These are phyloP conservation scores for Cyclophora albipunctata DNA, from an alignment of 2,888 invertebrate genomes.

Conservation along the genomic window DNA sequence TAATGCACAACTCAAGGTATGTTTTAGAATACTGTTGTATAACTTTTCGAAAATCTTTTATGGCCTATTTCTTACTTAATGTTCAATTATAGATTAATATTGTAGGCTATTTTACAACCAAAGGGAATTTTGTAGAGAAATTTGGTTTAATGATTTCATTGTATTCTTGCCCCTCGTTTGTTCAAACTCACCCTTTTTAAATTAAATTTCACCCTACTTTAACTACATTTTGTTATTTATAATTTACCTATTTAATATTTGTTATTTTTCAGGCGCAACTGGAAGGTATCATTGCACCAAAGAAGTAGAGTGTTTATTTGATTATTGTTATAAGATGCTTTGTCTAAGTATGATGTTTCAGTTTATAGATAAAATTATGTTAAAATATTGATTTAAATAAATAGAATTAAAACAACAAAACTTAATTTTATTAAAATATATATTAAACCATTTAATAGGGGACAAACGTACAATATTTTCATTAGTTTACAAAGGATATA, in stretches of 20 bases:
- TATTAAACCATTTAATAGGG: constrained; percentile 74
- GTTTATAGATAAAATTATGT: constrained; percentile 18
- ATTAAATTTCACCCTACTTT: too few relatives aligned
- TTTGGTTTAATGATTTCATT: too few relatives aligned
- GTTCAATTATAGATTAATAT: too few relatives aligned
- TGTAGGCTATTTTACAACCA: too few relatives aligned
- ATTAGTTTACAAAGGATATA: constrained; percentile 69
- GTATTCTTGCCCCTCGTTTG: too few relatives aligned
- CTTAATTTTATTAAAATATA: constrained; percentile 71
- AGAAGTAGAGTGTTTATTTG: constrained; percentile 78
- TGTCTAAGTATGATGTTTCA: constrained; percentile 19
- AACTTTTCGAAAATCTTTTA: too few relatives aligned
- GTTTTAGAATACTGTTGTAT: neutral
- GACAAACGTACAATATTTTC: constrained; percentile 74
- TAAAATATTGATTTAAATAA: constrained; percentile 18
- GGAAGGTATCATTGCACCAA: constrained; percentile 95
- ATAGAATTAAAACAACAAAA: constrained; percentile 29
- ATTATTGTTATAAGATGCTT: constrained; percentile 21
- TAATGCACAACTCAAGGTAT: constrained; percentile 91
- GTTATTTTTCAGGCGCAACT: constrained; percentile 83
- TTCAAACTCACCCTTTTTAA: too few relatives aligned
- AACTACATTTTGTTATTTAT: neutral
- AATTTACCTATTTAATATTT: neutral
- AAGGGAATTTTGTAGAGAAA: too few relatives aligned
- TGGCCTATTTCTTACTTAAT: too few relatives aligned